Base-by-base conservation (phyloP, 2,113 vertebrate genomes). In the Seriola aureovittata region DNA sequence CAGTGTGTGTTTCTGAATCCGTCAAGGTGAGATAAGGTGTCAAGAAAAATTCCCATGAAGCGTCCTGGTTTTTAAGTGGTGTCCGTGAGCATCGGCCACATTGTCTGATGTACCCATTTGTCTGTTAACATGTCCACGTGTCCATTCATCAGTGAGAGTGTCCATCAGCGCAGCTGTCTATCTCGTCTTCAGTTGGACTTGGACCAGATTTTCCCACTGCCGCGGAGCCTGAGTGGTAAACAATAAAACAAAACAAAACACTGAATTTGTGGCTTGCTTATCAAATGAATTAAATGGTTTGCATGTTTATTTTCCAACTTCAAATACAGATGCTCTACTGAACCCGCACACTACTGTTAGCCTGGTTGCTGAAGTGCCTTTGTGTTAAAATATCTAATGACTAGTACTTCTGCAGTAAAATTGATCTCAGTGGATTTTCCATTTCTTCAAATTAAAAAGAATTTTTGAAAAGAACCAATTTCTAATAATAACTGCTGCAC, bases 121-220 rank as follows among this genome's bases (percentile, higher is more conserved):
- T 88, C 85, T 63, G 14, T 80, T 78, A 80, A 71, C 40, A 23
- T 57, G 55, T 80, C 82, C 54, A 81, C 23, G 76, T 76, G 87
- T 82, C 80, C 67, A 42, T 86, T 58, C 77, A 89, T 85, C 78
- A 64, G 81, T 78, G 52, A 58, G 42, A 73, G 85, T 82, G 85
- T 86, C 71, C 75, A 65, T 90, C 85, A 86, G 85, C 60, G 83
- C 71, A 12, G 54, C 54, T 21, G 70, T 88, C 67, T 68, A 44
- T 60, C 25, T 71, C 50, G 50, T 77, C 88, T 92, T 96, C 95
- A 99, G 94, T 98, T 99, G 32, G 97, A 99, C 91, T 99, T 99
- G 89, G 98, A 99, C 98, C 98, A 99, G 93, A 99, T 99, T 95
- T 99, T 99, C 71, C 97, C 97, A 0, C 98, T 99, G 92, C 98